These are phyloP conservation scores for Zosterops lateralis DNA, from an alignment of 2,113 vertebrate genomes.

Conservation along the genomic window DNA sequence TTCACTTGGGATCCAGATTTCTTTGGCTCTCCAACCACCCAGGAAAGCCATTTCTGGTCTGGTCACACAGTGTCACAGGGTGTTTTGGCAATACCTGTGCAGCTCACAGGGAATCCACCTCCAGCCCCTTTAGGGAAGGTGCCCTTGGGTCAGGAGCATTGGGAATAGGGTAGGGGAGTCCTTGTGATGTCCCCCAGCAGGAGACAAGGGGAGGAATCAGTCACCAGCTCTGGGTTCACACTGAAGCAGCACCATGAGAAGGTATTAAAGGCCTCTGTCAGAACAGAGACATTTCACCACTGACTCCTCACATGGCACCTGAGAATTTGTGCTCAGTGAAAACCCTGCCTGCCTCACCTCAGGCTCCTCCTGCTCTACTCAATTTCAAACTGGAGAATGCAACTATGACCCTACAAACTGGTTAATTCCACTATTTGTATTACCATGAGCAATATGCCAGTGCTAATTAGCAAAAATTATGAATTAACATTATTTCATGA, in stretches of 20 bases:
- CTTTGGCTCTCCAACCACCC: background rate
- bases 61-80: rapidly evolving
- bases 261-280: background rate
- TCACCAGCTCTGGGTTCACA: background rate
- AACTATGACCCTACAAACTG: background rate
- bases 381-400: background rate
- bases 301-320: background rate
- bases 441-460: background rate
- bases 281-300: background rate
- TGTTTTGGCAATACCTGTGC: background rate
- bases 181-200: background rate
- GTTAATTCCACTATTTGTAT: background rate
- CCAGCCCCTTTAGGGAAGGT: rapidly evolving
- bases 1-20: no score
- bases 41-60: background rate
- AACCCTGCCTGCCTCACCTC: background rate
- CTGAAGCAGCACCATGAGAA: rapidly evolving
- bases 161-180: background rate
- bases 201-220: background rate
- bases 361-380: background rate
- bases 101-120: background rate
- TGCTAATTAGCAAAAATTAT: background rate
- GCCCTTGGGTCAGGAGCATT: rapidly evolving
- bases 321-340: background rate
- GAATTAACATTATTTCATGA: background rate